Conservation (phyloP, 2,113 vertebrate species). For the Hymenochirus boettgeri region DNA sequence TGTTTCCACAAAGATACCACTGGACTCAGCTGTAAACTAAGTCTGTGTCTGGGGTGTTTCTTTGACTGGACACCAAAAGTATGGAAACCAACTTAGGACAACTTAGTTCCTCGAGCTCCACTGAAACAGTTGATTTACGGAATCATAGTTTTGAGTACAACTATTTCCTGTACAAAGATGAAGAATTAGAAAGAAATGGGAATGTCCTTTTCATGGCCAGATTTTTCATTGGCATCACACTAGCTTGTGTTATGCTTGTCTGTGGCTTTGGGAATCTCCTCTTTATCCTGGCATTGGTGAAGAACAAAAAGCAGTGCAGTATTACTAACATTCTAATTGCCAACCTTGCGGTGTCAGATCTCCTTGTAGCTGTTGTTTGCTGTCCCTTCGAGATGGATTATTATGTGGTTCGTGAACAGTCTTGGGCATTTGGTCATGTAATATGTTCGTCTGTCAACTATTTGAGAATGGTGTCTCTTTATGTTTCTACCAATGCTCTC, state of each 20-base stretch:
- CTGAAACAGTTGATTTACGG: constrained; percentile 9
- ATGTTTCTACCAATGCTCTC: constrained; percentile 91
- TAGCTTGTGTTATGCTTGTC: constrained; percentile 86
- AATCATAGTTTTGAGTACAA: constrained; percentile 39
- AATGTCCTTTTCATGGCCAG: constrained; percentile 22
- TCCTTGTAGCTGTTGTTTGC: constrained; percentile 89
- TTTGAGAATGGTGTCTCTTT: constrained; percentile 83
- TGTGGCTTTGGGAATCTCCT: constrained; percentile 87
- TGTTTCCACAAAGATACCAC: no score
- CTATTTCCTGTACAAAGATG: constrained; percentile 11
- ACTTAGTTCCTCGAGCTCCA: not conserved
- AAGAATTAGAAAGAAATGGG: constrained; percentile 9
- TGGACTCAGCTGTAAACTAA: no score
- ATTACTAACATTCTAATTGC: constrained; percentile 94
- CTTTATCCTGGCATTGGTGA: constrained; percentile 78
- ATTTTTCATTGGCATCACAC: constrained; percentile 65
- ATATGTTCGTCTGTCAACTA: constrained; percentile 90
- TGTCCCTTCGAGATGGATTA: constrained; percentile 97
- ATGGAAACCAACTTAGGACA: not conserved
- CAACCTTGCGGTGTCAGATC: constrained; percentile 91
- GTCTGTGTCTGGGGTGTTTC: not conserved
- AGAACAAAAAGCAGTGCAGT: constrained; percentile 89
- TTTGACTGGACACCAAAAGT: not conserved
- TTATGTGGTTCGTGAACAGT: constrained; percentile 87
- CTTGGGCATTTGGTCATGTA: constrained; percentile 84